Base-by-base conservation (phyloP, 2,888 invertebrate species). In the Tiphia femorata region DNA sequence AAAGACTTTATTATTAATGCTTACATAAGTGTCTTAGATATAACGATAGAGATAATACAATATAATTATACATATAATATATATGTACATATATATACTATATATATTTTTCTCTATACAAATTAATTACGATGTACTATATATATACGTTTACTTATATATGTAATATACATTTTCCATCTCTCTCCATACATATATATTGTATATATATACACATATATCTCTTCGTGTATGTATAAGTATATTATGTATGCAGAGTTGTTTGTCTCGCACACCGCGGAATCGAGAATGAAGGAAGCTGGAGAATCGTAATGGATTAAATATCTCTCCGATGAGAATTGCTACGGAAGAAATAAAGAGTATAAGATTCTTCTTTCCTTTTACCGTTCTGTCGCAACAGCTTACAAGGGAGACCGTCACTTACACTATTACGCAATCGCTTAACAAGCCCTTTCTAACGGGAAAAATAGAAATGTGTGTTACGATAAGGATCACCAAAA, bases 1-100 rank as follows among this genome's bases (percentile, higher is more conserved):
- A 72, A 73, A 72, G 55, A 68, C 59, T 78, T 79, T 78, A 77
- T 79, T 76, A 70, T 69, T 64, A 61, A 72, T 70, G 60, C 68
- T 70, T 76, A 77, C 74, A 78, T 69, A 70, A 38, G 44, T 42
- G 37, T 51, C 20, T 25, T 14, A 48, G 14, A 16, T 68, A 60
- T 62, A 60, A 65, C 62, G 49, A 62, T 64, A 48, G 56, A 44
- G 49, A 51, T 44, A 48, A 57, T 37, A 51, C 54, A 30, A 58
- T 53, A 49, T 38, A 52, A 46, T 42, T 52, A 51, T 27, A 33
- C 42, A 33, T 51, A 43, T 52, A 42, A n/a, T 41, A 27, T 43
- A n/a, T n/a, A n/a, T n/a, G n/a, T n/a, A n/a, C n/a, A n/a, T n/a
- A n/a, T n/a, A n/a, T n/a, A n/a, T n/a, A n/a, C n/a, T 33, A 14